Conservation (phyloP, 1,140 invertebrate species). For the Bombus cullumanus region DNA sequence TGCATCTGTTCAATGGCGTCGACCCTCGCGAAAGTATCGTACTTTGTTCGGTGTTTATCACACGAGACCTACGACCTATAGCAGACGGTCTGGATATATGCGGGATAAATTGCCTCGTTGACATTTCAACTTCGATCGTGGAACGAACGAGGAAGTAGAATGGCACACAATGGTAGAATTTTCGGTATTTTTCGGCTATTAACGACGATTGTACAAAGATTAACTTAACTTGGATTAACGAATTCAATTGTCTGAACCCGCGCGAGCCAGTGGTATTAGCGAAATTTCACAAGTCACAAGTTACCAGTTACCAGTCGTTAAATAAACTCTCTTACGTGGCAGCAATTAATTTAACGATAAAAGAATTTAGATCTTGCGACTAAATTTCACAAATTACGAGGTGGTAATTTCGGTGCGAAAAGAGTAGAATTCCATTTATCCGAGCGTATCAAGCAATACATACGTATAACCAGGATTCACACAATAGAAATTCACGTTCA, state of each 20-base stretch:
- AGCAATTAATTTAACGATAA: too few species aligned
- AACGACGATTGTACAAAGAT: background rate
- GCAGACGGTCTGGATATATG: background rate
- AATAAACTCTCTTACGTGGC: background rate
- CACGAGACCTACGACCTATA: background rate
- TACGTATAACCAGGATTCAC: too few species aligned
- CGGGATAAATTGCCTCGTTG: background rate
- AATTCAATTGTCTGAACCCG: too few species aligned
- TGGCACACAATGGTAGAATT: too few species aligned
- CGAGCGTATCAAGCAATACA: too few species aligned
- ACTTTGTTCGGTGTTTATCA: background rate
- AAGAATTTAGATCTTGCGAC: too few species aligned
- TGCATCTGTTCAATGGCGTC: constrained; percentile 11
- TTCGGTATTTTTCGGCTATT: background rate
- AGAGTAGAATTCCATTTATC: too few species aligned
- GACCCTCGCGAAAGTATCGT: background rate
- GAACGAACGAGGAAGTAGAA: background rate
- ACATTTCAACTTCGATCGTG: background rate
- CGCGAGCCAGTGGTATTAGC: too few species aligned
- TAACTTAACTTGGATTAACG: too few species aligned
- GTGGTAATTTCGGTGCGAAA: too few species aligned
- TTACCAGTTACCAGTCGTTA: background rate
- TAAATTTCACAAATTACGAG: too few species aligned
- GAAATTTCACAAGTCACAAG: background rate
- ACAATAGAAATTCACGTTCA: too few species aligned